Evolutionary conservation across 2,797 vertebrate genomes (phyloP).

Genomic region (Cossypha heuglini): DNA sequence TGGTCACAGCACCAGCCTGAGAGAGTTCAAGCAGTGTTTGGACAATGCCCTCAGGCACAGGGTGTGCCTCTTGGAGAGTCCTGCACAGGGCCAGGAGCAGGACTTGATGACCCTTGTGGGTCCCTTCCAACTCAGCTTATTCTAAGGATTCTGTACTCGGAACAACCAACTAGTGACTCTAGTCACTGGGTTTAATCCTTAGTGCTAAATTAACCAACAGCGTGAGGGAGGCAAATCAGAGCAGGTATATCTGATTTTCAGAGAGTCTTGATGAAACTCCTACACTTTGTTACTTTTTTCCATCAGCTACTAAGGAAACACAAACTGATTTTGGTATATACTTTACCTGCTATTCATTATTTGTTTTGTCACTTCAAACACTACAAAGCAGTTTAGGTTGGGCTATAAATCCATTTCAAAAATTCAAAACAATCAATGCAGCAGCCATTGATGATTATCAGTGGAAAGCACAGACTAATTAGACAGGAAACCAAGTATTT

Average conservation of each 20-base stretch:
- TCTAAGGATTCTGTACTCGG: not conserved
- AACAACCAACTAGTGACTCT: not conserved
- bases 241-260: not conserved
- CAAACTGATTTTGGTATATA: not conserved
- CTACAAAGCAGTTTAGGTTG: not conserved
- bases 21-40: not conserved
- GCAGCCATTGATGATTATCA: not conserved
- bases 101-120: rapidly evolving
- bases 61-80: not conserved
- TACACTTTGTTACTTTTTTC: not conserved
- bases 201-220: not conserved
- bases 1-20: not conserved
- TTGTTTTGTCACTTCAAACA: not conserved
- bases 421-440: not conserved
- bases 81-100: not conserved
- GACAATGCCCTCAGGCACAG: rapidly evolving
- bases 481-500: not conserved
- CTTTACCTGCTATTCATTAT: not conserved
- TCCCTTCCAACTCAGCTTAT: not conserved
- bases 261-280: not conserved
- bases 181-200: not conserved
- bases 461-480: not conserved
- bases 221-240: not conserved
- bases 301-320: not conserved
- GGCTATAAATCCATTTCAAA: not conserved